Percentiles rank a stretch among this genome's conserved stretches.
These are phyloP conservation scores for Euplagia quadripunctaria DNA, from an alignment of 2,888 invertebrate genomes.

Conservation along the genomic window DNA sequence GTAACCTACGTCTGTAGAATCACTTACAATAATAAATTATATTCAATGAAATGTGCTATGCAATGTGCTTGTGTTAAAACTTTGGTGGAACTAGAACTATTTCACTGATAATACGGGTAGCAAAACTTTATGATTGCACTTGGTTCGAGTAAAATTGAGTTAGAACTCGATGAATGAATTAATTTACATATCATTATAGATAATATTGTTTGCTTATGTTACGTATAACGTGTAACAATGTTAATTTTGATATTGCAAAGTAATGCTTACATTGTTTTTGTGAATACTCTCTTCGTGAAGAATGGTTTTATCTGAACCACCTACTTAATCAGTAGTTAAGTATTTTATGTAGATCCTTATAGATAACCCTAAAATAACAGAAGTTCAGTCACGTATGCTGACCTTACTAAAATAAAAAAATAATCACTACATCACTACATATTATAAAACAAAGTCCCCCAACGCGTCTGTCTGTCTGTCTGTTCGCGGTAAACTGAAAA, in stretches of 20 bases:
- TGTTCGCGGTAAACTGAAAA: no score
- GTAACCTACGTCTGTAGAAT: not conserved
- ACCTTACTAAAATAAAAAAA: no score
- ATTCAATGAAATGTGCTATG: not conserved
- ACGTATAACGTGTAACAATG: not conserved
- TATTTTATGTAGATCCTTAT: no score
- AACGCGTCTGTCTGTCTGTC: no score
- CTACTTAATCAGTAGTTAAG: no score
- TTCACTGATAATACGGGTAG: not conserved
- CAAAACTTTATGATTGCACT: slow-evolving; percentile 1
- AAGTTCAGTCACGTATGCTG: no score
- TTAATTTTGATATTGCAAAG: not conserved
- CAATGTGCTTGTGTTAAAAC: not conserved
- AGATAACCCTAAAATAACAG: no score
- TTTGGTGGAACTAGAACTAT: not conserved
- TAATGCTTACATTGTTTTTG: no score
- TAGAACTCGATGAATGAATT: not conserved
- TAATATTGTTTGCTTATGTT: not conserved
- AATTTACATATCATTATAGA: slow-evolving; percentile 1
- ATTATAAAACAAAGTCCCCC: no score
- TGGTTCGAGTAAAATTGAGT: slow-evolving; percentile 8
- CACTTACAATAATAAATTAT: not conserved
- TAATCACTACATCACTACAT: no score
- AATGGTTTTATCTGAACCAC: not conserved
- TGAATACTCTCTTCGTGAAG: no score